A percentile compares a stretch with the other conserved stretches of the same genome.
Conservation (phyloP, 2,797 vertebrate genomes). For the Somateria mollissima region DNA sequence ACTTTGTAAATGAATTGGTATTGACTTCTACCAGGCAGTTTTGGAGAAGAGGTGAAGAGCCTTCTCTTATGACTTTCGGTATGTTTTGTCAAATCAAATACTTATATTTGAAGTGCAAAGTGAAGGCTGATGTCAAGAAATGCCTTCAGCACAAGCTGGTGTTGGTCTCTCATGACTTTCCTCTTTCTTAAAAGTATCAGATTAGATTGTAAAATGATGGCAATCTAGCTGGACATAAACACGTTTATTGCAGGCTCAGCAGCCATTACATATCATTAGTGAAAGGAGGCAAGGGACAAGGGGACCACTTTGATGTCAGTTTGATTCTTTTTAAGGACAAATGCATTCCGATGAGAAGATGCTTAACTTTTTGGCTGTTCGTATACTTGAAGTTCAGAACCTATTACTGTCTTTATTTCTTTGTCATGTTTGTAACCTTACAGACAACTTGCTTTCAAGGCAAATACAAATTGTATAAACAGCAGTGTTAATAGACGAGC, state of each 20-base stretch:
- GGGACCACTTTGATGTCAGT: slow-evolving; percentile 66
- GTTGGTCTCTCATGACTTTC: slow-evolving; percentile 77
- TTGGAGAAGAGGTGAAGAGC: slow-evolving; percentile 72
- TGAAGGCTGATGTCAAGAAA: slow-evolving; percentile 89
- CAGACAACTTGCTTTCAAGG: not conserved
- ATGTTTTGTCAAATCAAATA: slow-evolving; percentile 87
- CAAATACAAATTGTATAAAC: not conserved
- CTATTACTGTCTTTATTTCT: slow-evolving; percentile 21
- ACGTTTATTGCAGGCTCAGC: slow-evolving; percentile 71
- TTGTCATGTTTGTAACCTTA: not conserved
- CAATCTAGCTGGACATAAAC: slow-evolving; percentile 73
- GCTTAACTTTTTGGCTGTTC: not conserved
- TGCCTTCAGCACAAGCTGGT: slow-evolving; percentile 84
- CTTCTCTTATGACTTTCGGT: slow-evolving; percentile 76
- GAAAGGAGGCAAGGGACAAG: slow-evolving; percentile 59
- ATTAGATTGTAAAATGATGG: slow-evolving; percentile 69
- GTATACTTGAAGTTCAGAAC: slow-evolving; percentile 34
- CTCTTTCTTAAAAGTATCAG: slow-evolving; percentile 30
- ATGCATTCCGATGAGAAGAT: slow-evolving; percentile 50
- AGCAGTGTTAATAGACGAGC: not conserved
- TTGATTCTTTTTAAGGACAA: slow-evolving; percentile 61
- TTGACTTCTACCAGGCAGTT: slow-evolving; percentile 84
- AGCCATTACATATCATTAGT: slow-evolving; percentile 76
- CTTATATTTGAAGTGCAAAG: slow-evolving; percentile 81
- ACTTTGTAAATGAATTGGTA: slow-evolving; percentile 80